Conservation (phyloP, 1,140 invertebrate genomes). For the Temnothorax longispinosus region DNA sequence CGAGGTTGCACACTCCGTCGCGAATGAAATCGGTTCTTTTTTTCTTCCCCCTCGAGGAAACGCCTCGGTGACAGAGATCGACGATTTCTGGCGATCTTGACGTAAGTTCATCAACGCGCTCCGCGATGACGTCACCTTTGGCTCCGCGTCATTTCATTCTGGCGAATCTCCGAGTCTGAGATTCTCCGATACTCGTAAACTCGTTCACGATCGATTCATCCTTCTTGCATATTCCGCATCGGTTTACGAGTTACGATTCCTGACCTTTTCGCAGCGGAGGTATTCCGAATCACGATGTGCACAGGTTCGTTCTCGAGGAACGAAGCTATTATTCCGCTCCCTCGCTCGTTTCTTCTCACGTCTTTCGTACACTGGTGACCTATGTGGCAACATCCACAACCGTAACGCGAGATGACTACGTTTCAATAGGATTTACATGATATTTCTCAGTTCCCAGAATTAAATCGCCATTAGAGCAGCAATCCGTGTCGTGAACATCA, state of each 20-base stretch:
- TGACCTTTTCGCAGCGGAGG: constrained; percentile 71
- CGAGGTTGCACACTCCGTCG: not conserved
- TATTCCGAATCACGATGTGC: constrained; percentile 72
- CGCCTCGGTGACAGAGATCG: not conserved
- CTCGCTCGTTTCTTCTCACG: constrained; percentile 73
- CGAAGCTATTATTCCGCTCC: constrained; percentile 69
- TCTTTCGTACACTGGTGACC: constrained; percentile 72
- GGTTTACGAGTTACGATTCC: constrained; percentile 60
- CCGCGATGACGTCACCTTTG: not conserved
- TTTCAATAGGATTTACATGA: constrained; percentile 46
- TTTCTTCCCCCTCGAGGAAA: not conserved
- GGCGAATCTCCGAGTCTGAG: not conserved
- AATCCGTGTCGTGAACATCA: not conserved
- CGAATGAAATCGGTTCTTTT: not conserved
- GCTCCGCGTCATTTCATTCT: not conserved
- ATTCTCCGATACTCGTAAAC: not conserved
- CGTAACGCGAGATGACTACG: constrained; percentile 44
- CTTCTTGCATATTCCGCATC: constrained; percentile 1
- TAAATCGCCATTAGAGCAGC: not conserved
- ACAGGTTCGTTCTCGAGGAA: constrained; percentile 66
- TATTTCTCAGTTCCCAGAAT: constrained; percentile 47
- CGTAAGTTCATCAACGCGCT: not conserved
- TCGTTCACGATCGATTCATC: not conserved
- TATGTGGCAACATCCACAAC: constrained; percentile 73
- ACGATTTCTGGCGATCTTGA: not conserved